A percentile compares a stretch with the other conserved stretches of the same genome.
Conservation (phyloP, 1,140 invertebrate genomes). For the Hydropsyche tenuis region DNA sequence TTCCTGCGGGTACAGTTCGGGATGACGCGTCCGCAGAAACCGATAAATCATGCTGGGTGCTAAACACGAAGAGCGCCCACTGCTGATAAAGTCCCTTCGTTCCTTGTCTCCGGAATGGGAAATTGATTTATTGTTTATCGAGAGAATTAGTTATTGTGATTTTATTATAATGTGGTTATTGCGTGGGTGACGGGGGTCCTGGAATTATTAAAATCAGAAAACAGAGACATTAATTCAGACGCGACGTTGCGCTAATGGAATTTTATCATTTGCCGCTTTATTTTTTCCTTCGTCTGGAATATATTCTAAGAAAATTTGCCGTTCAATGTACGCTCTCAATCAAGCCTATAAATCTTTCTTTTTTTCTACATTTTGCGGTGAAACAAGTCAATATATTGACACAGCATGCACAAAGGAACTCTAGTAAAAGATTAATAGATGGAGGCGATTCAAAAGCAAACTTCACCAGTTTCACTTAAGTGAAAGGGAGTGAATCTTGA, state of each 20-base stretch:
- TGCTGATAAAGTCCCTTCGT: not conserved
- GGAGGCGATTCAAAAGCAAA: slow-evolving; percentile 18
- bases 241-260: not conserved
- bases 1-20: slow-evolving; percentile 9
- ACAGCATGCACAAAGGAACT: slow-evolving; percentile 1
- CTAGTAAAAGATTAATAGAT: slow-evolving; percentile 4
- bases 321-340: not conserved
- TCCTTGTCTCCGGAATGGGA: not conserved
- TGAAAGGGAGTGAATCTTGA: not conserved
- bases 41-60: slow-evolving; percentile 5
- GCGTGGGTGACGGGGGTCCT: not conserved
- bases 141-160: not conserved
- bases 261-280: not conserved
- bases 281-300: not conserved
- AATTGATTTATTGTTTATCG: slow-evolving; percentile 22
- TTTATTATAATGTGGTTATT: not conserved
- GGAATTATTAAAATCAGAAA: not conserved
- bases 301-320: too few relatives aligned
- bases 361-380: not conserved
- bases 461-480: slow-evolving; percentile 3
- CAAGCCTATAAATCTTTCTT: not conserved
- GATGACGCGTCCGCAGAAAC: not conserved
- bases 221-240: slow-evolving; percentile 6
- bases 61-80: not conserved
- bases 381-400: slow-evolving; percentile 26